Percentiles rank a stretch among this genome's conserved stretches.
These are phyloP conservation scores for Drosophila mercatorum DNA, from an alignment of 2,888 invertebrate species.

Conservation along the genomic window DNA sequence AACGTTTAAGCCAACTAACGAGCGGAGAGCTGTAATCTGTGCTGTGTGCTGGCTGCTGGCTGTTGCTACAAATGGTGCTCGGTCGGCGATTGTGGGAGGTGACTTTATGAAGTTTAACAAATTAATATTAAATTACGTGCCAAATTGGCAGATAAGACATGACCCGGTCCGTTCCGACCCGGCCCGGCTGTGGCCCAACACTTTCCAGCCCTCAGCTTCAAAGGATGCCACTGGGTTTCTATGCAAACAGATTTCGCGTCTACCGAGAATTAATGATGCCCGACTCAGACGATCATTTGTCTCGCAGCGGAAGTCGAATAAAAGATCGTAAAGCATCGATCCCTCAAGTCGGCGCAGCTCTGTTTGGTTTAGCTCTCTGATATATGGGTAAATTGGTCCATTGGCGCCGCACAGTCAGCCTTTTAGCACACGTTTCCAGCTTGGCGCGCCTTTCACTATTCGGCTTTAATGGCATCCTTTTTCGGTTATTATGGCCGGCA, in stretches of 20 bases:
- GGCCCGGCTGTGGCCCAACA: conserved; percentile 18
- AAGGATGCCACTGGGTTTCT: conserved; percentile 71
- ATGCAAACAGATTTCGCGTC: conserved; percentile 48
- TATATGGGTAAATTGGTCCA: conserved; percentile 57
- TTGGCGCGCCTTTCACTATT: conserved; percentile 45
- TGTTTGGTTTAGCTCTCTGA: conserved; percentile 15
- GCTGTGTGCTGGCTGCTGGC: conserved; percentile 12
- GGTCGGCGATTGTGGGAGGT: conserved; percentile 61
- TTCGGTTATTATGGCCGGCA: conserved; percentile 53
- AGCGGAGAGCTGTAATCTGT: conserved; percentile 74
- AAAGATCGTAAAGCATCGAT: conserved; percentile 44
- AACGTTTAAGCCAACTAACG: conserved; percentile 79
- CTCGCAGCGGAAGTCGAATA: conserved; percentile 66
- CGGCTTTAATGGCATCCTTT: conserved; percentile 68
- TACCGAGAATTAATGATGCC: conserved; percentile 43
- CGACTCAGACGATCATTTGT: conserved; percentile 42
- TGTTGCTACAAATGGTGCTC: conserved; percentile 14
- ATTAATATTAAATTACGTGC: conserved; percentile 83
- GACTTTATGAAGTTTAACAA: conserved; percentile 79
- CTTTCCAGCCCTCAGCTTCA: conserved; percentile 41
- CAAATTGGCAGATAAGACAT: conserved; percentile 74
- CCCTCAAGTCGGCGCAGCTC: conserved; percentile 5
- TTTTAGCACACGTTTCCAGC: conserved; percentile 67
- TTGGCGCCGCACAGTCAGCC: conserved; percentile 76
- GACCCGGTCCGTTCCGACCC: background rate